phyloP scores from a whole-genome alignment of 2,888 invertebrate genomes.

The Caenorhabditis zanzibari region DNA sequence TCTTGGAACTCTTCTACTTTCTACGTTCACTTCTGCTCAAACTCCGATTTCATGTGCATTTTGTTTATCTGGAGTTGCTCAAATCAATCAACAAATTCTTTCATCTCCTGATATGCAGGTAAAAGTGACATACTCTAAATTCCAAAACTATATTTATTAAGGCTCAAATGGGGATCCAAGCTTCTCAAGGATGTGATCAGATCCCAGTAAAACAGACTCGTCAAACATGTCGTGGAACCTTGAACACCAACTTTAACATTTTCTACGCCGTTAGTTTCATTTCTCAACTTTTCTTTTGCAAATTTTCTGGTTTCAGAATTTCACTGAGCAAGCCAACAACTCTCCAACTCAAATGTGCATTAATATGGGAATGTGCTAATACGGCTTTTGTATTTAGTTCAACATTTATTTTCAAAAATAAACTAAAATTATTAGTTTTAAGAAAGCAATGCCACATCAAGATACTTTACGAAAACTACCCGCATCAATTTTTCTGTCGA shows the following conservation, averaged over 20 bases:
- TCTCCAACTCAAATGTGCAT: slow-evolving; percentile 59
- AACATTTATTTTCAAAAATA: slow-evolving; percentile 15
- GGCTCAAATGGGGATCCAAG: slow-evolving; percentile 56
- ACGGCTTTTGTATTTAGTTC: not conserved
- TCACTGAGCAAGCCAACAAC: slow-evolving; percentile 40
- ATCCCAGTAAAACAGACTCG: slow-evolving; percentile 51
- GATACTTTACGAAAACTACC: slow-evolving; percentile 39
- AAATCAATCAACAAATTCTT: slow-evolving; percentile 49
- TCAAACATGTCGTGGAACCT: slow-evolving; percentile 34
- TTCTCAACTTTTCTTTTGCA: not conserved
- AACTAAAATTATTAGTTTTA: slow-evolving; percentile 29
- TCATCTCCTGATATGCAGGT: slow-evolving; percentile 50
- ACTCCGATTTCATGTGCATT: slow-evolving; percentile 57
- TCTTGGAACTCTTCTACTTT: slow-evolving; percentile 10
- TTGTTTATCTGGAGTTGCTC: slow-evolving; percentile 49
- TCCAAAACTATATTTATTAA: not conserved
- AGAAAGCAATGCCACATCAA: slow-evolving; percentile 36
- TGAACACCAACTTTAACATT: slow-evolving; percentile 43
- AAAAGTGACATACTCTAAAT: not conserved
- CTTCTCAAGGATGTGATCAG: slow-evolving; percentile 59
- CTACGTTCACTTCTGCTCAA: slow-evolving; percentile 26
- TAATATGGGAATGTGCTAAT: slow-evolving; percentile 57
- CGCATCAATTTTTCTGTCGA: slow-evolving; percentile 33
- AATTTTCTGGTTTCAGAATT: slow-evolving; percentile 24
- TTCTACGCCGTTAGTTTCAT: slow-evolving; percentile 38